Percentiles rank a stretch among this genome's conserved stretches.
These are phyloP conservation scores for Temnothorax nylanderi DNA, from an alignment of 1,140 invertebrate genomes.

Conservation along the genomic window DNA sequence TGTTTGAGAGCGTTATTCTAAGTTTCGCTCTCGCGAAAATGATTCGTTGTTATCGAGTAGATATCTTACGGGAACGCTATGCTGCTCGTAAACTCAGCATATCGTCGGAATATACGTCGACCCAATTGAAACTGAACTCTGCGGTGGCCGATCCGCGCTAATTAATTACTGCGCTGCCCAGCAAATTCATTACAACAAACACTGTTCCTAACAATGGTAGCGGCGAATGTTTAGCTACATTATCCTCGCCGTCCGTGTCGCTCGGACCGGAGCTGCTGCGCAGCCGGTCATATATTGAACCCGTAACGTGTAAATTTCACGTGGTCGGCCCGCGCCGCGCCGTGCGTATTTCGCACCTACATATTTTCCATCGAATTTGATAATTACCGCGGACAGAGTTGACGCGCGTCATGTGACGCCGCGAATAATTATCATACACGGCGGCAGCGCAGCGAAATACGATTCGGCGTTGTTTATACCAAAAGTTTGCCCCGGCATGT, in stretches of 20 bases:
- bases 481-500: background rate
- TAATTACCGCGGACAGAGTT: conserved; percentile 48
- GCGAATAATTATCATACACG: conserved; percentile 35
- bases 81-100: conserved; percentile 18
- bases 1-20: background rate
- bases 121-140: conserved; percentile 59
- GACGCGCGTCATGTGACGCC: conserved; percentile 15
- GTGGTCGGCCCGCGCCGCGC: background rate
- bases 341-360: conserved; percentile 17
- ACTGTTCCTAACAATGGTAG: conserved; percentile 52
- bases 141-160: conserved; percentile 51
- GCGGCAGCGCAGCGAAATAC: background rate
- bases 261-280: conserved; percentile 7
- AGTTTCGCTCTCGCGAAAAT: background rate
- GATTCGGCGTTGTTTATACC: conserved; percentile 24
- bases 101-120: conserved; percentile 30
- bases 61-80: conserved; percentile 32
- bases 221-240: conserved; percentile 59
- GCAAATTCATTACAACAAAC: conserved; percentile 69
- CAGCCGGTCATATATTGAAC: conserved; percentile 29
- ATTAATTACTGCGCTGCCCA: conserved; percentile 67
- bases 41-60: background rate
- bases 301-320: conserved; percentile 39
- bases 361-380: conserved; percentile 44
- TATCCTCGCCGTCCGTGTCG: conserved; percentile 48